A percentile compares a stretch with the other conserved stretches of the same genome.
Conservation (phyloP, 2,797 vertebrate genomes). For the Anas capensis region DNA sequence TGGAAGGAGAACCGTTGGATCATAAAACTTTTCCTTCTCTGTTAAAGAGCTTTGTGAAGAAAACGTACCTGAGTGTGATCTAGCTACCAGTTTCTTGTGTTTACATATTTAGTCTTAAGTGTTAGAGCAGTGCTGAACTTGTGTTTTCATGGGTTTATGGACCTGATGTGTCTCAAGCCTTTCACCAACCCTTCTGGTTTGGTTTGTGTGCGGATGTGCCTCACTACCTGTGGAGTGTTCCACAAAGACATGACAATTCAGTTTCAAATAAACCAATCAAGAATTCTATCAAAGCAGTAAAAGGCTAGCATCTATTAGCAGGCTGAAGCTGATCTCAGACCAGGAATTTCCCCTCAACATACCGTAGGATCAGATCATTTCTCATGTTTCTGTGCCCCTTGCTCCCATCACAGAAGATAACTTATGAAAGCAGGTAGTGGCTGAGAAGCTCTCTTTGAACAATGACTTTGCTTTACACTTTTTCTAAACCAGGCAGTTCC, state of each 20-base stretch:
- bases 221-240: background rate
- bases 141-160: background rate
- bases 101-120: background rate
- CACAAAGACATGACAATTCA: background rate
- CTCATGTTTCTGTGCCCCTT: background rate
- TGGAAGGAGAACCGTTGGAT: background rate
- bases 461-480: background rate
- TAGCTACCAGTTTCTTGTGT: background rate
- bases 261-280: background rate
- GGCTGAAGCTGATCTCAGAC: background rate
- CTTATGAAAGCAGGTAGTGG: background rate
- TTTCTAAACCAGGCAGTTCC: accelerated
- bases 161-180: background rate
- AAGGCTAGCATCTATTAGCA: background rate
- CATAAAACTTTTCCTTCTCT: background rate
- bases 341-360: background rate
- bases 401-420: background rate
- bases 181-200: background rate
- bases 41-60: background rate
- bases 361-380: background rate
- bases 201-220: background rate
- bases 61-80: background rate
- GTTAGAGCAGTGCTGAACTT: background rate
- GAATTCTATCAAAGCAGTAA: background rate
- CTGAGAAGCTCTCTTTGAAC: background rate